These are phyloP conservation scores for Mustelus asterias DNA, from an alignment of 2,113 vertebrate genomes.

Conservation along the genomic window DNA sequence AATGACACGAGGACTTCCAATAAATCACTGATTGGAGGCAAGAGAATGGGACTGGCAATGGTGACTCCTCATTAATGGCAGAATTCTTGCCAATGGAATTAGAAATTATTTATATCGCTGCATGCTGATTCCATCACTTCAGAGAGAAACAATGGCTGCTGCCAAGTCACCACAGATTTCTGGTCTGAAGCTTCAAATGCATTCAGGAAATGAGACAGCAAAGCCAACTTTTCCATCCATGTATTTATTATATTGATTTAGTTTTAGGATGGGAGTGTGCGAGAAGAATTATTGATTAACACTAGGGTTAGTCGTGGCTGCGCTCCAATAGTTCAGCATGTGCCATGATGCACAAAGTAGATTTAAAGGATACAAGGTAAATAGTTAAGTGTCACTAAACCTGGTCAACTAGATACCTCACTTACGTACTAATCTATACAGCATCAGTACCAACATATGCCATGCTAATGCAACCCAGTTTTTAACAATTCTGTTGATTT, in stretches of 20 bases:
- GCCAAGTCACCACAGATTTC: background rate
- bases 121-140: background rate
- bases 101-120: slow-evolving; percentile 1
- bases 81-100: slow-evolving; percentile 12
- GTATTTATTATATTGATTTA: background rate
- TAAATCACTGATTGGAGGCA: background rate
- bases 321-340: background rate
- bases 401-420: background rate
- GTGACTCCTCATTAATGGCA: background rate
- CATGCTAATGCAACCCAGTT: background rate
- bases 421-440: no score
- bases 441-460: background rate
- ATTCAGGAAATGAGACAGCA: background rate
- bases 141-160: background rate
- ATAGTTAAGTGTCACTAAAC: background rate
- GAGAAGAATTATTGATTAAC: slow-evolving; percentile 2
- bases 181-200: background rate
- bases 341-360: background rate
- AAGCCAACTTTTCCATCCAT: background rate
- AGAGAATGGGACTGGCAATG: background rate
- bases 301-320: background rate
- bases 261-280: background rate
- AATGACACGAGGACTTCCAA: background rate
- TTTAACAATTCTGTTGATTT: background rate
- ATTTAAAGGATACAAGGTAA: background rate